phyloP scores from a whole-genome alignment of 2,888 invertebrate species.

The Orthosia gracilis region DNA sequence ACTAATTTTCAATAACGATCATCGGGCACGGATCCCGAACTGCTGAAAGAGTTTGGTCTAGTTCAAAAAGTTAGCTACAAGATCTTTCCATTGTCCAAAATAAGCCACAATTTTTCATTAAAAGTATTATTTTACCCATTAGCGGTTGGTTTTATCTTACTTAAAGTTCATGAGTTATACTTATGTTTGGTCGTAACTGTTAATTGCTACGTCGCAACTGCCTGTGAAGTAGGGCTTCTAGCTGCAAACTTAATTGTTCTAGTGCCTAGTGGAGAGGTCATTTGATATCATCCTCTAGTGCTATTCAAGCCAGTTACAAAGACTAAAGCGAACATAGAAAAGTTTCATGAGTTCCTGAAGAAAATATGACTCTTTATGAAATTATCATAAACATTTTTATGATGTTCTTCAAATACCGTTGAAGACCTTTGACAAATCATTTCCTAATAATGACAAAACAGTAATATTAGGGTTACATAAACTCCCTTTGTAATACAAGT shows the following conservation, averaged over 20 bases:
- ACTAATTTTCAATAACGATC: too few species aligned
- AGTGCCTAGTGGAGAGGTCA: constrained; percentile 14
- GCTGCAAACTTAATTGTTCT: constrained; percentile 42
- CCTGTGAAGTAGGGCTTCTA: constrained; percentile 29
- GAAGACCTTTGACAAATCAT: constrained; percentile 69
- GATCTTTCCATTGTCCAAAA: not conserved
- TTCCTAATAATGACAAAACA: constrained; percentile 64
- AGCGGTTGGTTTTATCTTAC: constrained; percentile 10
- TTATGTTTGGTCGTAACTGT: constrained; percentile 40
- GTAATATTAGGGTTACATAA: constrained; percentile 73
- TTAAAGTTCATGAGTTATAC: constrained; percentile 27
- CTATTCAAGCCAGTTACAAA: constrained; percentile 24
- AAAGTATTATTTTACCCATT: not conserved
- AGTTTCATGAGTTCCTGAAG: not conserved
- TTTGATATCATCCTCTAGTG: constrained; percentile 38
- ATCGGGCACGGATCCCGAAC: not conserved
- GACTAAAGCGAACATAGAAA: constrained; percentile 2
- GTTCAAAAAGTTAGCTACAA: not conserved
- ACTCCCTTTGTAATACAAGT: constrained; percentile 68
- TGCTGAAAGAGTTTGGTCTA: not conserved
- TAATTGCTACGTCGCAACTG: constrained; percentile 35
- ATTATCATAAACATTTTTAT: not conserved
- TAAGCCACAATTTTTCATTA: not conserved
- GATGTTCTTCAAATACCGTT: not conserved
- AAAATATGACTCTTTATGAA: not conserved